Evolutionary conservation across 2,888 invertebrate genomes (phyloP).

Genomic region (Hylaea fasciaria): DNA sequence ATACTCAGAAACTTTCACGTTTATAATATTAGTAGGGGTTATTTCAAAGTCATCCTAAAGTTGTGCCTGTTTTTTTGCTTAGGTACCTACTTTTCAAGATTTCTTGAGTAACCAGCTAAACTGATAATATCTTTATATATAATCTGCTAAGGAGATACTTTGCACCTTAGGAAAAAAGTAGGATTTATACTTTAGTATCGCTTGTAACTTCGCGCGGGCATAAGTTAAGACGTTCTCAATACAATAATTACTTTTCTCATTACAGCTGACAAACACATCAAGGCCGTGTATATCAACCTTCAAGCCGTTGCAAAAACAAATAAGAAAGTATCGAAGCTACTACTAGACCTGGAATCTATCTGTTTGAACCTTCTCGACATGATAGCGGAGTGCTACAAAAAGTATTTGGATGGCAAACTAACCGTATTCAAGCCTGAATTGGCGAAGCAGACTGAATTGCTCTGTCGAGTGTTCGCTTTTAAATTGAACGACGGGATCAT

Average conservation of each 20-base stretch:
- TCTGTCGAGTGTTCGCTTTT: slow-evolving; percentile 52
- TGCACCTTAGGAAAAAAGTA: too few species aligned
- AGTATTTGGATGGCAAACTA: slow-evolving; percentile 42
- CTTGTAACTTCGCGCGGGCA: too few species aligned
- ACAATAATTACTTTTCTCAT: neutral
- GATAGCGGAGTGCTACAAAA: slow-evolving; percentile 54
- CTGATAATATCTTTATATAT: too few species aligned
- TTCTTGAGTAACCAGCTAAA: too few species aligned
- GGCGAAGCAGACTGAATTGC: slow-evolving; percentile 44
- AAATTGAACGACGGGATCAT: slow-evolving; percentile 40
- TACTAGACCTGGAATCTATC: slow-evolving; percentile 59
- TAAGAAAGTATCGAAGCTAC: slow-evolving; percentile 53
- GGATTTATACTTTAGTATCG: too few species aligned
- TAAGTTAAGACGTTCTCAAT: neutral
- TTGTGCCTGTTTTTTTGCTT: too few species aligned
- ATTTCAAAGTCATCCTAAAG: too few species aligned
- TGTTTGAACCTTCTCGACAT: slow-evolving; percentile 61
- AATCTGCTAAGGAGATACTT: too few species aligned
- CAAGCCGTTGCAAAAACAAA: slow-evolving; percentile 38
- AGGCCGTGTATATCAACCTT: slow-evolving; percentile 36
- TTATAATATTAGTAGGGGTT: too few species aligned
- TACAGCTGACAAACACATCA: slow-evolving; percentile 45
- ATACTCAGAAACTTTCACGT: too few species aligned
- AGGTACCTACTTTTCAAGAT: too few species aligned
- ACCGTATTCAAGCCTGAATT: slow-evolving; percentile 47